Evolutionary conservation across 2,113 vertebrate species (phyloP), one percentile per base, ranked within the genome.

Genomic region (Notiomystis cincta): DNA sequence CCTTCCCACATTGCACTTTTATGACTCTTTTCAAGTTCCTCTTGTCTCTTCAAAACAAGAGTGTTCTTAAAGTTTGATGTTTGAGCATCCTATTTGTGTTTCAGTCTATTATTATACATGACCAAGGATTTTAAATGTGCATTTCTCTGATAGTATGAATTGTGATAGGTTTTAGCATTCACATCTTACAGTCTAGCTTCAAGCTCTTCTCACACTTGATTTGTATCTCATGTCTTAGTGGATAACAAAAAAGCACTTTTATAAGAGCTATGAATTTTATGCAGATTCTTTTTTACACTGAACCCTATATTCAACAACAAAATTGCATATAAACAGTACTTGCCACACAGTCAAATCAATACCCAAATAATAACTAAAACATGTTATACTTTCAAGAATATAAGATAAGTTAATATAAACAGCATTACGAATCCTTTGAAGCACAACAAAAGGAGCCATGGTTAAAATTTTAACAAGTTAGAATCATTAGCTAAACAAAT

Each of bases 381-480:
- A 11, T 11, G 8, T 30, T 25, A 35, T 37, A 79, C 91, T 95
- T 95, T 81, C 70, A 73, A 91, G 81, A 71, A 51, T 48, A 93
- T 53, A 82, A 97, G 95, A 94, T 38, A 97, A 95, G 97, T 97
- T 95, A 95, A 88, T 97, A 95, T 95, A 96, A 96, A 90, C 77
- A 93, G 82, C 62, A 64, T 95, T 96, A 95, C 0, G 8, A 96
- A 89, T 47, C 58, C 89, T 98, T 98, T 98, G 94, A 97, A 98
- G 96, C 94, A 87, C 89, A 97, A 96, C 93, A 91, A 96, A 97
- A 98, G 92, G 71, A 97, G 83, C 35, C 58, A 75, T 69, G 75
- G 96, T 98, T 98, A 98, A 98, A 98, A 96, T 98, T 98, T 97
- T 98, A 97, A 94, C 96, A 97, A 96, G 89, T 97, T 96, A 73